Conservation (phyloP, 1,140 invertebrate genomes). For the Ceratina australensis region DNA sequence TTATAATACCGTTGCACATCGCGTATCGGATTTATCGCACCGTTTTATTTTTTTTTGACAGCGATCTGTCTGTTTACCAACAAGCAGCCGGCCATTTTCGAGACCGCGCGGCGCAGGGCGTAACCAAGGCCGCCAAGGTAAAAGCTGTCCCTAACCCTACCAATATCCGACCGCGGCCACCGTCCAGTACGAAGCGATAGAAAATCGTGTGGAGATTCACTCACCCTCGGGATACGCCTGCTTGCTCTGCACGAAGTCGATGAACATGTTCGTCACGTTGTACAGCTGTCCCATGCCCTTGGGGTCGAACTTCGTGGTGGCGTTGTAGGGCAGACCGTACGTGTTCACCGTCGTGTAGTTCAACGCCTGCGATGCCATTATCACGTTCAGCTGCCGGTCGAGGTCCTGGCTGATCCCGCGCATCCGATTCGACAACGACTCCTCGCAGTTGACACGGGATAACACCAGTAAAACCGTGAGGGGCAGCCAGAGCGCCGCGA, state of each 20-base stretch:
- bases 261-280: slow-evolving; percentile 83
- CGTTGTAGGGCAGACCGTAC: slow-evolving; percentile 79
- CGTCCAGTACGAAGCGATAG: not conserved
- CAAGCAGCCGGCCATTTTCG: slow-evolving; percentile 67
- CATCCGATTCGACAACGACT: slow-evolving; percentile 54
- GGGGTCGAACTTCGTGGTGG: slow-evolving; percentile 82
- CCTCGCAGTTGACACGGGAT: slow-evolving; percentile 41
- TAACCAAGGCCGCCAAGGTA: slow-evolving; percentile 56
- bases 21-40: not conserved
- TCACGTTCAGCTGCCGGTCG: slow-evolving; percentile 76
- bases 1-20: not conserved
- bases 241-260: slow-evolving; percentile 80
- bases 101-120: slow-evolving; percentile 63
- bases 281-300: slow-evolving; percentile 85
- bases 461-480: slow-evolving; percentile 30
- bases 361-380: slow-evolving; percentile 75
- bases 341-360: slow-evolving; percentile 76
- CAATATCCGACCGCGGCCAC: not conserved
- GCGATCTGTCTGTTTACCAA: slow-evolving; percentile 66
- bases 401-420: slow-evolving; percentile 75
- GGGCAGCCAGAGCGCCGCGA: slow-evolving; percentile 12
- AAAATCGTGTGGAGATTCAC: slow-evolving; percentile 47
- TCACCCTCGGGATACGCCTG: slow-evolving; percentile 81
- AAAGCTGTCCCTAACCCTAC: slow-evolving; percentile 44
- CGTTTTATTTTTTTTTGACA: slow-evolving; percentile 34